Evolutionary conservation across 2,797 vertebrate species (phyloP), one percentile per base, ranked within the genome.

Genomic region (Crenichthys baileyi): DNA sequence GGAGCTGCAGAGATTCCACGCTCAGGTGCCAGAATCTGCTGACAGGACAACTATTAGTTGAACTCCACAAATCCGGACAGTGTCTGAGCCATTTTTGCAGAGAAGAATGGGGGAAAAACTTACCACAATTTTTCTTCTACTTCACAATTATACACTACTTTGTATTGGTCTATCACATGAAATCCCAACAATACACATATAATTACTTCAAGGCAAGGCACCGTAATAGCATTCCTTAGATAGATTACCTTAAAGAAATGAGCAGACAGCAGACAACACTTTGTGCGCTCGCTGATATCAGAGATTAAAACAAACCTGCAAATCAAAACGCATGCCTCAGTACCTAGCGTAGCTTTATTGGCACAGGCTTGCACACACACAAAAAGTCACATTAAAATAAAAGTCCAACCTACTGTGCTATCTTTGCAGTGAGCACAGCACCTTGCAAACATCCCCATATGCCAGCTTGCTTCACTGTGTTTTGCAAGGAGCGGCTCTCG

Each of bases 371-470:
- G 20, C 16, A 82, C 11, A 22, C 51, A 51, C 24, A 79, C 0
- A n/a, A 8, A 63, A 48, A 75, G 70, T 0, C 1, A 65, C 3
- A 51, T 53, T 39, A 0, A 44, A 80, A 29, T 61, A 7, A 75
- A 20, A 58, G 5, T 67, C 18, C 63, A 83, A 97, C 98, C 90
- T 93, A 99, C 98, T 97, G 97, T 70, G 98, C 97, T 88, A 98
- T 98, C 90, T 99, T 99, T 75, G 97, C 97, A 39, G 96, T 92
- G 86, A 99, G 93, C 79, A 95, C 90, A 6, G 97, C 98, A 81
- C 97, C 97, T 89, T 96, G 97, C 61, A 99, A 93, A 93, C 98
- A 99, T 18, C 97, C 97, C 97, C 98, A 98, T 80, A 97, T 88
- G 78, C 98, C 98, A 87, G 95, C 94, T 83, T 91, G 95, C 86